Base-by-base conservation (phyloP, 2,888 invertebrate species). In the Pinctada fucata region DNA sequence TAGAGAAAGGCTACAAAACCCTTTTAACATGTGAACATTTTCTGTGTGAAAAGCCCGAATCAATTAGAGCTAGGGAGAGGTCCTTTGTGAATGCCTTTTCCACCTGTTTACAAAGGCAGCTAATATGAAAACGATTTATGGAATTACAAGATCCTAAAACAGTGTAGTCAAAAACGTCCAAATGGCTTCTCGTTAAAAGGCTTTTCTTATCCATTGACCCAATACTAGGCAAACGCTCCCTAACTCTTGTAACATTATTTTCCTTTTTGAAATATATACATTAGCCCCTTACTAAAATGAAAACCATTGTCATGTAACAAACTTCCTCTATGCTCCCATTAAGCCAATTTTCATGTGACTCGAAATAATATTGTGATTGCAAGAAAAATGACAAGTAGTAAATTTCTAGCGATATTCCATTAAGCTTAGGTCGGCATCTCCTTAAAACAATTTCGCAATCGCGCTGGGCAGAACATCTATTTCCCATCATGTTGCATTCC, bases 181-280 rank as follows among this genome's bases (percentile, higher is more conserved):
- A 74, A 78, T 74, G 72, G 70, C 70, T 78, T 73, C 64, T 70
- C 74, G 78, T 78, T 78, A 78, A 78, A 78, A 78, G 78, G 78
- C 70, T 78, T 78, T 74, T 66, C 73, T 78, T 70, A 74, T 78
- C 70, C 63, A 69, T 31, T 45, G 49, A 64, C 50, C 68, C 64
- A 64, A 72, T 73, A 72, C 52, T 67, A 64, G 50, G 64, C 51
- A 47, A 45, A 10, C 70, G 70, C 16, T 48, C 67, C 16, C 45
- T 74, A 68, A 73, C 48, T 45, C 68, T 31, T 49, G 48, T 68
- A 68, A 68, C 66, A 72, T 72, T 68, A 68, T 78, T 78, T 78
- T 73, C 73, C 73, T 73, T 68, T 68, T 47, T 45, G 68, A 68
- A 68, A 45, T 68, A 68, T 68, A 68, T 13, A 68, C 68, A 68